phyloP scores from a whole-genome alignment of 2,113 vertebrate species.

The Pseudopodoces humilis region DNA sequence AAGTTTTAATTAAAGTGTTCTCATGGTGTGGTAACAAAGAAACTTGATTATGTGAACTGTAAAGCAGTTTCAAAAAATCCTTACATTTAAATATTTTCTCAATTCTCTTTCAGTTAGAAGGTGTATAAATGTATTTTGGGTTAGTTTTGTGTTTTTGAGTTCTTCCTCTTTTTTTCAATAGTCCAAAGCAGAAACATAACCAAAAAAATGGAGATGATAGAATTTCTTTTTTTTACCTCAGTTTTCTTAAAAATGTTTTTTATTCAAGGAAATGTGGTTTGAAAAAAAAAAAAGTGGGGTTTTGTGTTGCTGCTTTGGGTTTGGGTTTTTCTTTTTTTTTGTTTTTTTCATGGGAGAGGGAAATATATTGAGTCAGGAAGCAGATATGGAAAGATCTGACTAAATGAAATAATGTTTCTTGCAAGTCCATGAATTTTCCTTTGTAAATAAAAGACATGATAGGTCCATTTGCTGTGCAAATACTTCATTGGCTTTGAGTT shows the following conservation, averaged over 20 bases:
- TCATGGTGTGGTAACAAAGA: not conserved
- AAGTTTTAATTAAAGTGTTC: not conserved
- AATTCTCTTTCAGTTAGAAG: not conserved
- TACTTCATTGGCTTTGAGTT: not conserved
- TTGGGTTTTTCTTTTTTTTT: accelerated
- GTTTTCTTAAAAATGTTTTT: not conserved
- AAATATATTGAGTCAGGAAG: not conserved
- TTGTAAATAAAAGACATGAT: not conserved
- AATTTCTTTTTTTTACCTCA: not conserved
- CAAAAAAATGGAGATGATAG: not conserved
- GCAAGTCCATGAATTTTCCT: not conserved
- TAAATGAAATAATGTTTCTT: not conserved
- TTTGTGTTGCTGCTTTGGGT: not conserved
- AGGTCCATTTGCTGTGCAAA: not conserved
- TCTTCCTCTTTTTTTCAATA: not conserved
- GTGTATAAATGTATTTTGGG: not conserved
- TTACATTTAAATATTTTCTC: not conserved
- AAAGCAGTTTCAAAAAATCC: not conserved
- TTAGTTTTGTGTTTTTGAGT: not conserved
- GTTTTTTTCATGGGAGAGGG: not conserved
- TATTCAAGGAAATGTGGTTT: not conserved
- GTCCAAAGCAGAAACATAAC: not conserved
- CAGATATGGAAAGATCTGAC: not conserved
- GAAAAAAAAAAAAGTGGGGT: not conserved
- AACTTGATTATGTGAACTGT: not conserved